Base-by-base conservation (phyloP, 2,888 invertebrate genomes). In the Meganola albula region DNA sequence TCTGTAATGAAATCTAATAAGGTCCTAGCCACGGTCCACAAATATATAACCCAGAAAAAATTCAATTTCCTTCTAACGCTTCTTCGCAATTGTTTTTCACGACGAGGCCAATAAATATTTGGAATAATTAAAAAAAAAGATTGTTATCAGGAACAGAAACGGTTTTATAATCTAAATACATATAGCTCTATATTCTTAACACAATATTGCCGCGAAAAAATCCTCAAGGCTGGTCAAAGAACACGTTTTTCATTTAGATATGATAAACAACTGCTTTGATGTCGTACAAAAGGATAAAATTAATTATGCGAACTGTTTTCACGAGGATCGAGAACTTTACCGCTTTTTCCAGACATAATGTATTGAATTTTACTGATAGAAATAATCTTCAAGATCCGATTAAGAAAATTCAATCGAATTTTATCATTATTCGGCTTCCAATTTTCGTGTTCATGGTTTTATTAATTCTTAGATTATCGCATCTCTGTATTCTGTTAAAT, bases 211-310 rank as follows among this genome's bases (percentile, higher is more conserved):
- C 46, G 47, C 34, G 53, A 40, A 32, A 10, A 44, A 54, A 66
- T 61, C 66, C 59, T 42, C 33, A 16, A 33, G 31, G 37, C 25
- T 32, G 33, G 31, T 37, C 10, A 26, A 40, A 37, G 48, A 58
- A 61, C 67, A 68, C 67, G 67, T 68, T 68, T 64, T 59, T 65
- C 60, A 67, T 68, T 68, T 65, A 49, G n/a, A n/a, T n/a, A n/a
- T n/a, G n/a, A n/a, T 47, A 55, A 52, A 60, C 50, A 59, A 52
- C 44, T 24, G 31, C 40, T 38, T 48, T 37, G 45, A 43, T 51
- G 50, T 53, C 44, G 36, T 41, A 53, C 53, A 58, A n/a, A 55
- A 66, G n/a, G n/a, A 58, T 52, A 40, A 59, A 56, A 50, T 48
- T 53, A 53, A 53, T 53, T 45, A 50, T 44, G 37, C 34, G 43